phyloP scores from a whole-genome alignment of 2,113 vertebrate species.

The Trematocara unimaculatum region DNA sequence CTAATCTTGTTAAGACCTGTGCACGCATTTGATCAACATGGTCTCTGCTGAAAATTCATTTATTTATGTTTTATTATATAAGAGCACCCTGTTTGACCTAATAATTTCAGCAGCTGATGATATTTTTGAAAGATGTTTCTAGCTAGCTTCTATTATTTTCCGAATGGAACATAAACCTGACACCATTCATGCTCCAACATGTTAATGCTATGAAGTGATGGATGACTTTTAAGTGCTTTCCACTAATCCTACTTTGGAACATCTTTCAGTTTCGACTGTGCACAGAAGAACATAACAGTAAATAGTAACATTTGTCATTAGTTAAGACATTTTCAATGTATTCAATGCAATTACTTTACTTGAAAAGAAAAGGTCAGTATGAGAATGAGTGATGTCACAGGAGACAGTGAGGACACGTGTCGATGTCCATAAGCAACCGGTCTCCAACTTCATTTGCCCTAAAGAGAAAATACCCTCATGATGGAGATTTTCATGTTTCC shows the following conservation, averaged over 20 bases:
- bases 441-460: background rate
- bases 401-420: background rate
- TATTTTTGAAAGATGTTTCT: background rate
- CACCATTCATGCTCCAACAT: background rate
- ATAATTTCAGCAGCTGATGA: background rate
- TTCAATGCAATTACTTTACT: background rate
- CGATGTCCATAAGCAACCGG: background rate
- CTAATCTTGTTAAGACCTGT: background rate
- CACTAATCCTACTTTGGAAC: background rate
- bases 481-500: accelerated
- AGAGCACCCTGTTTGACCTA: background rate
- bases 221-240: background rate
- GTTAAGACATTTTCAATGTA: background rate
- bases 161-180: background rate
- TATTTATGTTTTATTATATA: background rate
- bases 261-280: background rate
- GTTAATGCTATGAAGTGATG: background rate
- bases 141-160: background rate
- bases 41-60: background rate
- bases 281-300: background rate
- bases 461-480: background rate
- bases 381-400: background rate
- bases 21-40: background rate
- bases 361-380: background rate
- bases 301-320: background rate